Base-by-base conservation (phyloP, 2,113 vertebrate genomes). In the Ophthalmolycus amberensis region DNA sequence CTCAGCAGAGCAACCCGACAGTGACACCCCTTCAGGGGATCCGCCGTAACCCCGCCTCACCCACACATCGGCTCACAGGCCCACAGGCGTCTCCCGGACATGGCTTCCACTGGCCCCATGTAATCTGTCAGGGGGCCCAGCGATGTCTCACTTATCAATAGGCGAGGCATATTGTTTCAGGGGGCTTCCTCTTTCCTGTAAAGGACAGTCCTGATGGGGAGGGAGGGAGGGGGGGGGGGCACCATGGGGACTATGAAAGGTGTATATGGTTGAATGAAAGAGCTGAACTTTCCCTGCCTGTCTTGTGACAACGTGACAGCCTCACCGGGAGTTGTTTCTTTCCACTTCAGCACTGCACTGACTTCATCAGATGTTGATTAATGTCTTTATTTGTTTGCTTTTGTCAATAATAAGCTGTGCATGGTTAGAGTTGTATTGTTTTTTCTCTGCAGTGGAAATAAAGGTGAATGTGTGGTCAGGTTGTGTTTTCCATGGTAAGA, bases 181-280 rank as follows among this genome's bases (percentile, higher is more conserved):
- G 74, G 88, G 75, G 91, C 89, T 95, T 95, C 94, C 94, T 94
- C 86, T 93, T 95, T 95, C 95, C 94, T 94, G 91, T 77, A 46
- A 48, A 79, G 88, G 81, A 85, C 88, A 75, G 83, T 83, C 60
- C 75, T 82, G 73, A 67, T 73, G 75, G 18, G 64, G 71, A 62
- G 76, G 75, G n/a, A n/a, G 29, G 2, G 29, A 2, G 29, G 29
- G 29, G 29, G 29, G 29, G 29, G 68, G 77, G 69, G 40, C 64
- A 69, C 11, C 75, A 71, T 27, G 38, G 75, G 85, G 38, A 71
- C 46, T n/a, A 10, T 76, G 52, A 90, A 86, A 82, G 81, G 54
- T 91, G 77, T 73, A 71, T 79, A 71, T 62, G 64, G 80, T 71
- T 80, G 59, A 82, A 80, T 64, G 65, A 90, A 77, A 90, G 77